Evolutionary conservation across 2,113 vertebrate genomes (phyloP).

Genomic region (Sinosuthora webbiana): DNA sequence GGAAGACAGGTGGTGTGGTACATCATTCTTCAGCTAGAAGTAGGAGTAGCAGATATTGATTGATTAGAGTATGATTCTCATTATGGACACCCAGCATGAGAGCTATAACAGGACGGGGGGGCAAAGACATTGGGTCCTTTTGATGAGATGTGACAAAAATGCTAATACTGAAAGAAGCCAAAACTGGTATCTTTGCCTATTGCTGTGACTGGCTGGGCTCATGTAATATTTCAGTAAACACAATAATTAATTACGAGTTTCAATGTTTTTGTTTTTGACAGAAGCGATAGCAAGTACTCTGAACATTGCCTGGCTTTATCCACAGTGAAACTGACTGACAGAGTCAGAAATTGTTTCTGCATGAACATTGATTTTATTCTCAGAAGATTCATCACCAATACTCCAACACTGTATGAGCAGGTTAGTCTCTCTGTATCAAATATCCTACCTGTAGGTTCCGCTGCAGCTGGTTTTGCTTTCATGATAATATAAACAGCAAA

Average conservation of each 20-base stretch:
- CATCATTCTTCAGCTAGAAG: neutral
- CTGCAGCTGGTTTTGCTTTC: neutral
- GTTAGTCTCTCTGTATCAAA: neutral
- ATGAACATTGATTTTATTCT: neutral
- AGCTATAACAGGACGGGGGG: neutral
- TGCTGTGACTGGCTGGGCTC: neutral
- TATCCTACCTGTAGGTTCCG: neutral
- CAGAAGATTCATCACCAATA: neutral
- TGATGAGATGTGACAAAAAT: neutral
- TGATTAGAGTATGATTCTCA: neutral
- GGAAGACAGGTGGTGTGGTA: neutral
- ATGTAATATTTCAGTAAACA: neutral
- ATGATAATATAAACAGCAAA: neutral
- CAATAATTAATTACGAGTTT: neutral
- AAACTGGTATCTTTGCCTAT: neutral
- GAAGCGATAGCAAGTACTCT: neutral
- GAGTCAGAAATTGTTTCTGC: constrained; percentile 10
- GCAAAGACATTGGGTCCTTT: neutral
- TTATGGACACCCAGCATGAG: neutral
- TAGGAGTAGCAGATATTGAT: neutral
- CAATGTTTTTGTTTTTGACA: neutral
- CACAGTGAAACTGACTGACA: neutral
- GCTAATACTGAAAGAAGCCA: neutral
- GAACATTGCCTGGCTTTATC: neutral
- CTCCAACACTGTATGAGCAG: neutral